Base-by-base conservation (phyloP, 2,113 vertebrate genomes). In the Oncorhynchus gorbuscha region DNA sequence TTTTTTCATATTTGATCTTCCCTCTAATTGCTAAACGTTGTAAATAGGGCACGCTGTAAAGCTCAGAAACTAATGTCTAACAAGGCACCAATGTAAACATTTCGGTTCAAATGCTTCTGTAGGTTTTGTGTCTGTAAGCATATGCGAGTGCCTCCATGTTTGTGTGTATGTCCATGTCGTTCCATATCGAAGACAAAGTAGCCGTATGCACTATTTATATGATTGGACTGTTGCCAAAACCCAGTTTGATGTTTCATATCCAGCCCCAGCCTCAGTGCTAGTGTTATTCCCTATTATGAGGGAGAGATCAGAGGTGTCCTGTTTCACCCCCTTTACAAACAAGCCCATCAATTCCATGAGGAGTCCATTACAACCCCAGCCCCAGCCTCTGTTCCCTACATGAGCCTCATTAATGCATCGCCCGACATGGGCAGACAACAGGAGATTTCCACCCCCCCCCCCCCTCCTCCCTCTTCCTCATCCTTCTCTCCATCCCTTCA, bases 351-450 rank as follows among this genome's bases (percentile, higher is more conserved):
- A 93, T 93, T 93, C 91, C 92, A 88, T 83, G 85, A 82, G 90
- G 93, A 92, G 89, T 87, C 91, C 89, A 93, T 93, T 93, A 92
- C 78, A 83, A 86, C 74, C 26, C 61, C 85, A 83, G 87, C 86
- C 49, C 48, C 71, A 88, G 84, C 81, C 87, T 89, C 74, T 87
- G 84, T 86, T 90, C 84, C 81, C 86, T 86, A 82, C 88, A 91
- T 92, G 89, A 87, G 85, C 82, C 89, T 91, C 91, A 93, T 94
- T 93, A 94, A 93, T 94, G 91, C 90, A 90, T 85, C 76, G 82
- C 84, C 73, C 79, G 51, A 88, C 87, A 87, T 85, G 85, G 87
- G 82, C 79, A 86, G 90, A 92, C 91, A 89, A 83, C 87, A 71
- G 88, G 89, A 93, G 86, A 83, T 84, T 86, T 79, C 71, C 68